Evolutionary conservation across 2,888 invertebrate species (phyloP).

Genomic region (Aquatica leii): DNA sequence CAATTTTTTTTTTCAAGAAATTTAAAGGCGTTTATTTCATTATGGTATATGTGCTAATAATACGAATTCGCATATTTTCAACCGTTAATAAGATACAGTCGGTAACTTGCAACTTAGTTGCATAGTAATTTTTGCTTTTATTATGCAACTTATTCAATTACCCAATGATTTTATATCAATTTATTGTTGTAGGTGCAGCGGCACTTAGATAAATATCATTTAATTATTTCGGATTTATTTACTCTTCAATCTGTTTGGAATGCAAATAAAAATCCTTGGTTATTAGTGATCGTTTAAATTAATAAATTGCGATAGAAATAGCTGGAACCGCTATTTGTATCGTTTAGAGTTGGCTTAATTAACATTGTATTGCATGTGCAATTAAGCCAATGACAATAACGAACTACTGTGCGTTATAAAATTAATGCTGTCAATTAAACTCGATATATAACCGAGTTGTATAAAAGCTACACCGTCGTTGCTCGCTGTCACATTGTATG

Average conservation of each 20-base stretch:
- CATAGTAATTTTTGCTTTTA: neutral
- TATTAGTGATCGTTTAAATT: neutral
- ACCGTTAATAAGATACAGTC: neutral
- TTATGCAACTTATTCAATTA: neutral
- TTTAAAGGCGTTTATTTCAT: neutral
- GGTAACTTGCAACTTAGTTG: conserved; percentile 8
- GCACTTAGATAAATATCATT: neutral
- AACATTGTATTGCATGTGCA: conserved; percentile 27
- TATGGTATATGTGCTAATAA: neutral
- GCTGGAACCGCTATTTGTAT: neutral
- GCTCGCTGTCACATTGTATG: conserved; percentile 28
- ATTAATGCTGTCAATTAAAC: conserved; percentile 39
- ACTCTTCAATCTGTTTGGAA: neutral
- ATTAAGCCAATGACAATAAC: conserved; percentile 22
- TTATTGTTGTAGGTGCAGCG: conserved; percentile 2
- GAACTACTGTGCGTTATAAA: conserved; percentile 28
- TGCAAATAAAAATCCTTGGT: neutral
- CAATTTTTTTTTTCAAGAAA: neutral
- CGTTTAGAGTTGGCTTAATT: conserved; percentile 21
- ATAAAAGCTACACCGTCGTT: conserved; percentile 32
- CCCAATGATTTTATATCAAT: neutral
- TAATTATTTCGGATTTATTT: neutral
- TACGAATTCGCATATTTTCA: conserved; percentile 6
- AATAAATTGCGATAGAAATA: neutral
- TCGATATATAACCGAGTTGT: conserved; percentile 26